Conservation (phyloP, 1,140 invertebrate species). For the Leptestheria dahalacensis region DNA sequence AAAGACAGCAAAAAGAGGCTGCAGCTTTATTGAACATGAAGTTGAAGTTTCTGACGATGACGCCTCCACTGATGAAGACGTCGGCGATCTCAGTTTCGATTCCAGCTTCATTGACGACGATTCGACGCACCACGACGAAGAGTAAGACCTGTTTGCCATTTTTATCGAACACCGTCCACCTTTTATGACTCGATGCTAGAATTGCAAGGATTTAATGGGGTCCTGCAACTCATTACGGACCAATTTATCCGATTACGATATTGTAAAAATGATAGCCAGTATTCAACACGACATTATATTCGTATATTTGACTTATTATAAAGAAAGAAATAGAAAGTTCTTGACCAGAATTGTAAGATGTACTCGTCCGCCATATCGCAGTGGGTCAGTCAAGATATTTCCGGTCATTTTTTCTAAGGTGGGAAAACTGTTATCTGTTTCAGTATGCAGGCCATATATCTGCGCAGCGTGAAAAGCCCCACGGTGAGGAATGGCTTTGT, state of each 20-base stretch:
- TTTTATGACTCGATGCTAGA: no score
- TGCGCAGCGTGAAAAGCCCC: constrained; percentile 7
- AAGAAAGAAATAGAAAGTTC: background rate
- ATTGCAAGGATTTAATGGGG: no score
- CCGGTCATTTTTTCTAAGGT: no score
- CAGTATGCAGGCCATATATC: constrained; percentile 2
- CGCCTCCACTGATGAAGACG: constrained; percentile 3
- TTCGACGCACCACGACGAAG: background rate
- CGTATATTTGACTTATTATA: background rate
- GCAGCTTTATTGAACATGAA: constrained; percentile 7
- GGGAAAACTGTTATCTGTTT: background rate
- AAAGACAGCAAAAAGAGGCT: background rate
- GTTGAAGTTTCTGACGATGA: constrained; percentile 7
- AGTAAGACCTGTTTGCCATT: background rate
- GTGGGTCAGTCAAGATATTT: no score
- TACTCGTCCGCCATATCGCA: no score
- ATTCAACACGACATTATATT: background rate
- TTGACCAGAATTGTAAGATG: no score
- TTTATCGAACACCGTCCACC: no score
- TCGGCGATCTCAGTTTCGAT: background rate
- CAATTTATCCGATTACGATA: no score
- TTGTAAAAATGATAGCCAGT: no score
- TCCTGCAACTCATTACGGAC: no score
- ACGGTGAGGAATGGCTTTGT: background rate
- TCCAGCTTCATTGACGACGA: constrained; percentile 12